phyloP scores from a whole-genome alignment of 2,113 vertebrate genomes.

The Dicentrarchus labrax region DNA sequence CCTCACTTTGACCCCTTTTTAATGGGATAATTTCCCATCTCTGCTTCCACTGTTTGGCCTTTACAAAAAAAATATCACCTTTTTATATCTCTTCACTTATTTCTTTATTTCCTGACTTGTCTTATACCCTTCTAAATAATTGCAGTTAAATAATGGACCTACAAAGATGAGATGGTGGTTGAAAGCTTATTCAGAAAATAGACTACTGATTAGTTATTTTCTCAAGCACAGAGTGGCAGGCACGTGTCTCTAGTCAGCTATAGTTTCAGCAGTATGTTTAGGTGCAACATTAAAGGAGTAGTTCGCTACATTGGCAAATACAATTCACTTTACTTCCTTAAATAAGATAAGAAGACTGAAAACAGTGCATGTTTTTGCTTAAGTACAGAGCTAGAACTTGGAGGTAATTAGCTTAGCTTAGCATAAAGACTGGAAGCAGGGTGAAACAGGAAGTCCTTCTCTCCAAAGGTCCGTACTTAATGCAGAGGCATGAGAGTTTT shows the following conservation, averaged over 20 bases:
- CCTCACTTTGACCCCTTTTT: slow-evolving; percentile 30
- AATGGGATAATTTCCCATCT: slow-evolving; percentile 26
- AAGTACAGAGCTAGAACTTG: no score
- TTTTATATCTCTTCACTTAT: background rate
- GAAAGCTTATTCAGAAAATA: background rate
- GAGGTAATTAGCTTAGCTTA: background rate
- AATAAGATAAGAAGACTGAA: no score
- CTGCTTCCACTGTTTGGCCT: slow-evolving; percentile 6
- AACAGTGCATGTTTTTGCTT: background rate
- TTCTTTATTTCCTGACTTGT: background rate
- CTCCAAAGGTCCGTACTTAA: background rate
- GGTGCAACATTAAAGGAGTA: no score
- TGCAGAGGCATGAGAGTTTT: background rate
- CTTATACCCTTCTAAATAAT: background rate
- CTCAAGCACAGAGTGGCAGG: background rate
- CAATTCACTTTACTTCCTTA: no score
- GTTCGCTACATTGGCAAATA: no score
- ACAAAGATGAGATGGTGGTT: background rate
- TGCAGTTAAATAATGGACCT: background rate
- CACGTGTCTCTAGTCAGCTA: no score
- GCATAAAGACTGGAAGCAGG: background rate
- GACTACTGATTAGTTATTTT: no score
- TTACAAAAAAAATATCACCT: background rate
- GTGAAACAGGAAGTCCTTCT: background rate
- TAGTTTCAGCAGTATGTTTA: no score